Evolutionary conservation across 1,140 invertebrate species (phyloP), one percentile per base, ranked within the genome.

Genomic region (Drosophila serrata): DNA sequence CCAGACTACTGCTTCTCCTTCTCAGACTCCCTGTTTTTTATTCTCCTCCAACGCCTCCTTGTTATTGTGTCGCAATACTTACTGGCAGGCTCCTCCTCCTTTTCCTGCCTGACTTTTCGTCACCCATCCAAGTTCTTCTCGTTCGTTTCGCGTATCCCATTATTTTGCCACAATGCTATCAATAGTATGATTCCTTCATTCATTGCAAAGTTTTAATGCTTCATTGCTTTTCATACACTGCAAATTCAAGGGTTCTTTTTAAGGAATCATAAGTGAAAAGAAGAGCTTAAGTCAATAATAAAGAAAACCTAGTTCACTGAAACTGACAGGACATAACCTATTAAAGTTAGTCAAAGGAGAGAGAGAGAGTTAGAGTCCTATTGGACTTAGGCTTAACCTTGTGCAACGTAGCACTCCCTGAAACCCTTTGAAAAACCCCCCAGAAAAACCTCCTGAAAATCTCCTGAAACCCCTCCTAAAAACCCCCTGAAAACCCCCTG

Each of bases 51-150:
- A n/a, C 45, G 45, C 45, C 45, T 42, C 46, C 27, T 73, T 75
- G 68, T 73, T 75, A 70, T 75, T 72, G 70, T 62, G 46, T 70
- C 40, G 27, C 55, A 40, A 46, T 63, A 51, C 49, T 75, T 37
- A 22, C 62, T 51, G 27, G 29, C 22, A 33, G 27, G 29, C 22
- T 27, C 27, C n/a, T 13, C n/a, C 48, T 19, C 46, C 48, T 60
- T 70, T 55, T 40, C 49, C 48, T 55, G 48, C 48, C 27, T 42
- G 74, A 15, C 73, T 58, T 79, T 76, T 78, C 51, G 58, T 78
- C 75, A 76, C 75, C 75, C 61, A 76, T 78, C 70, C 57, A 76
- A 78, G 53, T 76, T 56, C 39, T 76, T 48, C 59, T 65, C 57
- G 22, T 60, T 74, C 57, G 35, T 31, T 43, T 42, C 22, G 27